Evolutionary conservation across 2,113 vertebrate species (phyloP).

Genomic region (Typhlomys cinereus): DNA sequence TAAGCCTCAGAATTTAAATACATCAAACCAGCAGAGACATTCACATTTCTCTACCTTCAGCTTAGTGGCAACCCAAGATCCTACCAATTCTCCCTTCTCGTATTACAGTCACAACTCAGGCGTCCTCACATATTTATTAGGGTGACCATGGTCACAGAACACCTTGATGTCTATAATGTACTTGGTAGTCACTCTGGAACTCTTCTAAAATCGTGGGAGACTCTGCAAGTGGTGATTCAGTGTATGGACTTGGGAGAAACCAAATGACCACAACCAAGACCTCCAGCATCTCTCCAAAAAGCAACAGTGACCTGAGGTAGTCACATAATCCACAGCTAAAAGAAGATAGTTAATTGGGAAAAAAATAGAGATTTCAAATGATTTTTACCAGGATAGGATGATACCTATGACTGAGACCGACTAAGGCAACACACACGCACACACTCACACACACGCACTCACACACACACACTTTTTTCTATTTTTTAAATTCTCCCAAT

Average conservation of each 20-base stretch:
- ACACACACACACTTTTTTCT: background rate
- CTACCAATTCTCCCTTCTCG: background rate
- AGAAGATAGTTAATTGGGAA: background rate
- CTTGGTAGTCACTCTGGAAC: background rate
- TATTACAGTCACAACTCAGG: background rate
- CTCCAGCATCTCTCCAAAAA: background rate
- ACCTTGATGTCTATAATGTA: background rate
- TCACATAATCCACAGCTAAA: constrained; percentile 16
- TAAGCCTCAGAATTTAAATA: background rate
- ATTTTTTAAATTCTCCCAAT: too few relatives aligned
- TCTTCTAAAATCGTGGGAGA: background rate
- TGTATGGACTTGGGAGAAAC: background rate
- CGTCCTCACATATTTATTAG: background rate
- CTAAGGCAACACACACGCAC: background rate
- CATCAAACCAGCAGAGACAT: background rate
- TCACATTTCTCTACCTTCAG: background rate
- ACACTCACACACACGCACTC: background rate
- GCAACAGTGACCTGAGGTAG: background rate
- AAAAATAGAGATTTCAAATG: constrained; percentile 36
- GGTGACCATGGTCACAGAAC: background rate
- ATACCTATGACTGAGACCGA: background rate
- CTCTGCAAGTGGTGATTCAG: background rate
- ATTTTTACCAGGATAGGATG: background rate
- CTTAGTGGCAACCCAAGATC: background rate
- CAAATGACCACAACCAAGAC: background rate